Percentiles rank a stretch among this genome's conserved stretches.
Conservation (phyloP, 2,113 vertebrate species). For the Pelobates fuscus region DNA sequence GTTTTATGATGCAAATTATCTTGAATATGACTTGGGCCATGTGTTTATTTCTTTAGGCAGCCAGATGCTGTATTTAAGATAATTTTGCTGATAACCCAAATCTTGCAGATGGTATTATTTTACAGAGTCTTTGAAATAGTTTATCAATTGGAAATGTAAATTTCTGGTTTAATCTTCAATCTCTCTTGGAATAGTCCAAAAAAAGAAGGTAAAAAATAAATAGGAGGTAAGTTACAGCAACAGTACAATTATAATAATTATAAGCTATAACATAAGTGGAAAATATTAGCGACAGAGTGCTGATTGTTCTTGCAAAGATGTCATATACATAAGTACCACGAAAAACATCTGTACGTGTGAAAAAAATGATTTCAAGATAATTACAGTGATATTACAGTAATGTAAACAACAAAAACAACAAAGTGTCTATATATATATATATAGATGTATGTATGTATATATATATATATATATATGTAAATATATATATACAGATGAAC, state of each 20-base stretch:
- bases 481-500: too few species aligned
- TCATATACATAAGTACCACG: too few species aligned
- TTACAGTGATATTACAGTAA: too few species aligned
- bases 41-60: conserved; percentile 12
- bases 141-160: conserved; percentile 4
- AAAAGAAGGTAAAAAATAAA: conserved; percentile 1
- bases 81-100: conserved; percentile 2
- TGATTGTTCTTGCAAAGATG: too few species aligned
- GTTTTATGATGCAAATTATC: conserved; percentile 8
- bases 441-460: too few species aligned
- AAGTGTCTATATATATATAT: too few species aligned
- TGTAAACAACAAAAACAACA: too few species aligned
- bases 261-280: neutral
- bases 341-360: too few species aligned
- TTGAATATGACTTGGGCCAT: conserved; percentile 1
- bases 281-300: neutral
- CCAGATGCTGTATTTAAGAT: conserved; percentile 13
- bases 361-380: too few species aligned
- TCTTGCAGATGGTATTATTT: conserved; percentile 15
- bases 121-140: neutral
- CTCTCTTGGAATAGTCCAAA: neutral
- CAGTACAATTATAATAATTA: neutral
- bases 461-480: too few species aligned
- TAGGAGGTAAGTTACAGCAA: neutral
- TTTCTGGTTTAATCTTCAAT: neutral